Evolutionary conservation across 2,797 vertebrate species (phyloP), one percentile per base, ranked within the genome.

Genomic region (Gambelia wislizenii): DNA sequence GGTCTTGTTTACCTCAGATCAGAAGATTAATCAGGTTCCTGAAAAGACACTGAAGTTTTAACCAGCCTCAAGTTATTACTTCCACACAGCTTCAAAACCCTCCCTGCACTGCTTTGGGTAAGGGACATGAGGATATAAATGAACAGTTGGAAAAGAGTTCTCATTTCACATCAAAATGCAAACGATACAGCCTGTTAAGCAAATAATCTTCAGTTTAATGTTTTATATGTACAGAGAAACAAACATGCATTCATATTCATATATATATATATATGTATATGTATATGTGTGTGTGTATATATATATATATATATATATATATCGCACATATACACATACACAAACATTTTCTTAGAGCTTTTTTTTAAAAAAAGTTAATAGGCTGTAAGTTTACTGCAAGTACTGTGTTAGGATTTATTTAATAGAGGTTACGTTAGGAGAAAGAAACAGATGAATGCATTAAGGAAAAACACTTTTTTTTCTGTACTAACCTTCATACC

Each of bases 401-500:
- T n/a, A 56, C 74, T 91, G 91, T 92, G 85, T 90, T n/a, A 91
- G 44, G 2, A 80, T 74, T 76, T 49, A 79, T 89, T 44, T 67
- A 79, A 93, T 88, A 90, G 22, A 92, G 33, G 39, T 61, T 6
- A 70, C 91, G 92, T 94, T 87, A 94, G 90, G 87, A 95, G 81
- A 96, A 93, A 92, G 83, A 89, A 94, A 92, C 91, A 93, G 91
- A 94, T 90, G 20, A 69, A 91, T 12, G 42, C 88, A 82, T 92
- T 90, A 95, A 95, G 90, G 87, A 92, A 59, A 93, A 85, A 91
- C 18, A 84, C 12, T 4, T 86, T 39, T 92, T 79, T 91, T 85
- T 84, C 80, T 93, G 93, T 96, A 95, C 95, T 96, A 95, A 96
- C 95, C 97, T 96, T 96, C 90, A 61, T 94, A 83, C 94, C 92